Conservation (phyloP, 1,140 invertebrate genomes). For the Holotrichia oblita region DNA sequence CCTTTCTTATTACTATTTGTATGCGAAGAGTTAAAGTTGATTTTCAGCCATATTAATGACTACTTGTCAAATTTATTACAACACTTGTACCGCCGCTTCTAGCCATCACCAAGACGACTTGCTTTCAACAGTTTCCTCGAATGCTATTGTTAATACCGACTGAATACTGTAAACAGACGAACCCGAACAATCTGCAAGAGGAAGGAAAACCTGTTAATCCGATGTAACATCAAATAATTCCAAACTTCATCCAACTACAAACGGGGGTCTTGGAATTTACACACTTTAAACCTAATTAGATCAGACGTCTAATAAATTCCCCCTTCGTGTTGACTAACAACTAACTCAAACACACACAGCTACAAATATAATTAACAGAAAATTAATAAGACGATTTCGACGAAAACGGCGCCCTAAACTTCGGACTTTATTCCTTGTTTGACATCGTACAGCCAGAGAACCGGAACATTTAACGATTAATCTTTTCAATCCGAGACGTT, state of each 20-base stretch:
- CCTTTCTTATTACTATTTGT: no score
- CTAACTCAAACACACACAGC: constrained; percentile 29
- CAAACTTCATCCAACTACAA: constrained; percentile 20
- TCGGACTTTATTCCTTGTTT: constrained; percentile 26
- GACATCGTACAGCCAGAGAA: not conserved
- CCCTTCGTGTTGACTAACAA: constrained; percentile 14
- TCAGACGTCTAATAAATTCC: constrained; percentile 35
- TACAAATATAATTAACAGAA: constrained; percentile 34
- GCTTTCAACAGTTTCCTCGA: not conserved
- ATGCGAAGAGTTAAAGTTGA: no score
- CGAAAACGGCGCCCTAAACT: not conserved
- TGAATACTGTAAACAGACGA: not conserved
- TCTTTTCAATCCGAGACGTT: no score
- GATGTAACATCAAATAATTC: constrained; percentile 29
- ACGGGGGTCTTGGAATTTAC: not conserved
- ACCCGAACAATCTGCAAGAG: not conserved
- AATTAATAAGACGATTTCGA: constrained; percentile 11
- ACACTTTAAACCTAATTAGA: constrained; percentile 34
- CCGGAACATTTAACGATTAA: no score
- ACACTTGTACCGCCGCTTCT: not conserved
- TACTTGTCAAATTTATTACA: no score
- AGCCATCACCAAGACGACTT: not conserved
- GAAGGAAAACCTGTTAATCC: constrained; percentile 23
- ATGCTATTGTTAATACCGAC: constrained; percentile 12
- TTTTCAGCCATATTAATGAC: no score